Base-by-base conservation (phyloP, 2,113 vertebrate species). In the Numida meleagris region DNA sequence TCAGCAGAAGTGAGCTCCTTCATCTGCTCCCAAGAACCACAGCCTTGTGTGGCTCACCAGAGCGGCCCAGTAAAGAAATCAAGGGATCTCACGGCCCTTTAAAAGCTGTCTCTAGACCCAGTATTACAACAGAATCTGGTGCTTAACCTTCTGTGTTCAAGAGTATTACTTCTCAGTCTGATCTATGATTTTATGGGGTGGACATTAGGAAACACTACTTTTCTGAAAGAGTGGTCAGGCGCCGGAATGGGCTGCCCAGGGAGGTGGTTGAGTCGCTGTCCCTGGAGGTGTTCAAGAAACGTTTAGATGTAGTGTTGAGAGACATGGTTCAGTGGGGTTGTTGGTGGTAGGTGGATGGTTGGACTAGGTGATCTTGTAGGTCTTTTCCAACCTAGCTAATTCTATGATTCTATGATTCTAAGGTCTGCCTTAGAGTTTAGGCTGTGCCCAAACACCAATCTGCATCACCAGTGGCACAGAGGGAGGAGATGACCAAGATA, bases 381-480 rank as follows among this genome's bases (percentile, higher is more conserved):
- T n/a, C n/a, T n/a, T n/a, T n/a, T n/a, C n/a, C n/a, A n/a, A n/a
- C n/a, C n/a, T n/a, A n/a, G n/a, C n/a, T n/a, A n/a, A n/a, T n/a
- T n/a, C n/a, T n/a, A n/a, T n/a, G n/a, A n/a, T n/a, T n/a, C n/a
- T n/a, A n/a, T n/a, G n/a, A n/a, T n/a, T n/a, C n/a, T 14, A 24
- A 20, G 19, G 55, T 16, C 24, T 71, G 34, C 27, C 42, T 53
- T 18, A 6, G 24, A 1, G 12, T 36, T 87, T 78, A 21, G 57
- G 78, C n/a, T 38, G 24, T 11, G 10, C 53, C 29, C 17, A 33
- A 57, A 57, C 3, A 14, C 51, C 27, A 15, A 10, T 29, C 31
- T 9, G n/a, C 34, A 4, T 8, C 5, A 1, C 19, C 68, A 53
- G 10, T 0, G 0, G 42, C 3, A 7, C 31, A 36, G 51, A 21